Base-by-base conservation (phyloP, 2,797 vertebrate species). In the Epinephelus awoara region DNA sequence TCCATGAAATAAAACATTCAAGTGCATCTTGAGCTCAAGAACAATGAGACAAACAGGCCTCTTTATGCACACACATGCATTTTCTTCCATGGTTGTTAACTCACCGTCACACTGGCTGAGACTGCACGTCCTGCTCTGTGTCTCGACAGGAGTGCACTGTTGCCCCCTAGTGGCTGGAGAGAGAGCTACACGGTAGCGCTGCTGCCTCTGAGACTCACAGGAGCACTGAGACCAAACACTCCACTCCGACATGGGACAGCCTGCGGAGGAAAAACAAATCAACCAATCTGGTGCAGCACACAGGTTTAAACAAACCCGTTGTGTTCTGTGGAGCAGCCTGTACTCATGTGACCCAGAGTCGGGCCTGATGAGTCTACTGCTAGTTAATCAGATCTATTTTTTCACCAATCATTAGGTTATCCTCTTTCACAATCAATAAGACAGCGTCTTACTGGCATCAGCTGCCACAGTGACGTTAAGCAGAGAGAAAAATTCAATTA, bases 241-340 rank as follows among this genome's bases (percentile, higher is more conserved):
- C 97, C 97, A 98, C 46, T 90, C 51, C 0, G 96, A 96, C 97
- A 97, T 95, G 49, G 94, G 91, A 21, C 97, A 98, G 3, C 85
- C 93, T 93, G 90, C 12, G 19, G 14, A n/a, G 42, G 15, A 8
- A 34, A 47, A 50, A 49, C 13, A 3, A 5, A 58, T 29, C 6
- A 47, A 18, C 46, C 10, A 42, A 4, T 65, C 34, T 17, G 29
- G 2, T 47, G 27, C 17, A 38, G 2, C 23, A n/a, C 0, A 3
- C 46, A 57, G 10, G 10, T 64, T 54, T n/a, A 54, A 59, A 49
- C 10, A 18, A 38, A 27, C 23, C 38, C 34, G 17, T 34, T 54
- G 5, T 11, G 25, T 27, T 21, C 18, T 65, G 23, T 67, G 44
- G 23, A 59, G 63, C 15, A 21, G 38, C 5, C 63, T 25, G 6